Conservation (phyloP, 1,140 invertebrate species). For the Drosophila tropicalis region DNA sequence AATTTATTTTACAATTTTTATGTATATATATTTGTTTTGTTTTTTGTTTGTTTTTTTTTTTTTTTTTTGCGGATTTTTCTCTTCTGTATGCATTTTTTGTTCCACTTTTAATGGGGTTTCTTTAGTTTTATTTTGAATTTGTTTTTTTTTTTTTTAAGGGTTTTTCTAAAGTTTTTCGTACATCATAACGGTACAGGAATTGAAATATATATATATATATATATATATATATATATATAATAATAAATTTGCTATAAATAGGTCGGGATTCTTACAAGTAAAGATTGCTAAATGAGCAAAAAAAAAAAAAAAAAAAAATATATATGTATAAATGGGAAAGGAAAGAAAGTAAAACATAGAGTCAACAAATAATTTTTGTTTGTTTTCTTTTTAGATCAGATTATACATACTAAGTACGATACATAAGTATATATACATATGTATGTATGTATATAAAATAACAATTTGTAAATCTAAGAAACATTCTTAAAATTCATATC, state of each 20-base stretch:
- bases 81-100: constrained; percentile 18
- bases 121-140: not conserved
- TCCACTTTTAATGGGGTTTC: constrained; percentile 7
- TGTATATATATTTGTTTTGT: constrained; percentile 42
- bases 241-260: constrained; percentile 81
- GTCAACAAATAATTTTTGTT: not conserved
- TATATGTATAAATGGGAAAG: not conserved
- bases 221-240: constrained; percentile 55
- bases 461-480: constrained; percentile 78
- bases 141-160: constrained; percentile 16
- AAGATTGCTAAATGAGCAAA: constrained; percentile 76
- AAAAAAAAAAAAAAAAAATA: constrained; percentile 62
- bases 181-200: constrained; percentile 77
- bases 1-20: constrained; percentile 68
- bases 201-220: constrained; percentile 54
- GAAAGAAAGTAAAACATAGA: not conserved
- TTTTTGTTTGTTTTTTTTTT: constrained; percentile 21
- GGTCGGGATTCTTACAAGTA: constrained; percentile 71
- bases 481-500: constrained; percentile 80
- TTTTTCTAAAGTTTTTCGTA: constrained; percentile 46
- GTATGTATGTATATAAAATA: constrained; percentile 80
- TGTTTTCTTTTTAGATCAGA: constrained; percentile 58
- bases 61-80: constrained; percentile 26
- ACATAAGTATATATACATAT: constrained; percentile 53
- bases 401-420: constrained; percentile 68